phyloP scores from a whole-genome alignment of 2,797 vertebrate species.

The Hypotaenidia okinawae region DNA sequence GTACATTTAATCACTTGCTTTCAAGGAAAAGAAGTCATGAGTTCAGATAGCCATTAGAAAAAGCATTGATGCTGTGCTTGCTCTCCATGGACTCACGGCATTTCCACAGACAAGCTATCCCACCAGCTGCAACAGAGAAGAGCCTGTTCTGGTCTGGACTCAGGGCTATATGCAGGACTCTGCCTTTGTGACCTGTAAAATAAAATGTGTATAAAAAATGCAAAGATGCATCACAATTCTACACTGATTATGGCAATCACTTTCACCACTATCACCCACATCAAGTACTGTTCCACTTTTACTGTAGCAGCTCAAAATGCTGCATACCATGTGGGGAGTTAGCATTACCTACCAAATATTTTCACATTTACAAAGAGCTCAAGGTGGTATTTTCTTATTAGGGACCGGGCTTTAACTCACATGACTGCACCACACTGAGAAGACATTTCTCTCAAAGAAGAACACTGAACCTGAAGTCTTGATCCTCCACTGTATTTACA shows the following conservation, averaged over 20 bases:
- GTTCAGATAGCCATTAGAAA: background rate
- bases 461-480: background rate
- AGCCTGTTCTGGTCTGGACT: conserved; percentile 72
- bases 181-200: conserved; percentile 77
- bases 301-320: background rate
- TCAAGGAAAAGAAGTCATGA: background rate
- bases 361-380: background rate
- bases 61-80: background rate
- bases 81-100: background rate
- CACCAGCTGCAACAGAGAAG: conserved; percentile 79
- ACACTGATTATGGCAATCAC: background rate
- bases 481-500: background rate
- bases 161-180: conserved; percentile 77
- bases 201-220: background rate
- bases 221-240: background rate
- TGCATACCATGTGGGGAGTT: background rate
- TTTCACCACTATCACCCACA: background rate
- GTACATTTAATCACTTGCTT: background rate
- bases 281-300: background rate
- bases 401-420: background rate
- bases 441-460: background rate
- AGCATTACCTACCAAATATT: background rate
- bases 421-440: background rate
- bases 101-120: conserved; percentile 77
- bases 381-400: background rate